Base-by-base conservation (phyloP, 2,797 vertebrate species). In the Siniperca undulata region DNA sequence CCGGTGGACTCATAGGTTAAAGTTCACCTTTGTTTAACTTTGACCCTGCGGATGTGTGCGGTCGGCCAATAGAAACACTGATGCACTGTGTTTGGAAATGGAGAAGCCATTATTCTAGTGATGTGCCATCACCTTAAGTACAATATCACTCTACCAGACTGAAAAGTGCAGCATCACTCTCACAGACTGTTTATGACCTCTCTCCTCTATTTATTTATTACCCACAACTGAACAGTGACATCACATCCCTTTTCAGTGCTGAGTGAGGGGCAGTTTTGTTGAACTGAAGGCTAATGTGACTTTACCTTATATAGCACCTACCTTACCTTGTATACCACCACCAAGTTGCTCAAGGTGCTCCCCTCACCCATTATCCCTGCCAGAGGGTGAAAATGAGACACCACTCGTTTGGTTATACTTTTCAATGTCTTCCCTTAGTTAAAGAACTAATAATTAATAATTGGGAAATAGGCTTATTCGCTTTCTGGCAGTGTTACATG, bases 121-220 rank as follows among this genome's bases (percentile, higher is more conserved):
- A 53, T 17, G 48, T 20, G 5, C 13, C 46, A 17, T 42, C 44
- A 58, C 24, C 36, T 67, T 24, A 36, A 50, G 24, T 50, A 14
- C 20, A 65, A 3, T 9, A 34, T 55, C 2, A n/a, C 55, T 74
- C 72, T 20, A 9, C 38, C 36, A 34, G 13, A 50, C 16, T 40
- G 40, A 22, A 70, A 20, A 74, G 36, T 55, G 53, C 27, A 60
- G 17, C 67, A 12, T 66, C 22, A 30, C 24, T 77, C 30, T 73
- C 17, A 13, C 70, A n/a, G 44, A 8, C 42, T 16, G 17, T 58
- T 46, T 24, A 22, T 19, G 66, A 14, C 22, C 42, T 62, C 46
- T 16, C 20, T 38, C 13, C 56, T 75, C 34, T 36, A 27, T 81
- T 64, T 66, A 58, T 65, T 73, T 36, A 56, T 75, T 10, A 71